Percentiles rank a stretch among this genome's conserved stretches.
Evolutionary conservation across 1,140 invertebrate genomes (phyloP).

Genomic region (Drosophila simulans): DNA sequence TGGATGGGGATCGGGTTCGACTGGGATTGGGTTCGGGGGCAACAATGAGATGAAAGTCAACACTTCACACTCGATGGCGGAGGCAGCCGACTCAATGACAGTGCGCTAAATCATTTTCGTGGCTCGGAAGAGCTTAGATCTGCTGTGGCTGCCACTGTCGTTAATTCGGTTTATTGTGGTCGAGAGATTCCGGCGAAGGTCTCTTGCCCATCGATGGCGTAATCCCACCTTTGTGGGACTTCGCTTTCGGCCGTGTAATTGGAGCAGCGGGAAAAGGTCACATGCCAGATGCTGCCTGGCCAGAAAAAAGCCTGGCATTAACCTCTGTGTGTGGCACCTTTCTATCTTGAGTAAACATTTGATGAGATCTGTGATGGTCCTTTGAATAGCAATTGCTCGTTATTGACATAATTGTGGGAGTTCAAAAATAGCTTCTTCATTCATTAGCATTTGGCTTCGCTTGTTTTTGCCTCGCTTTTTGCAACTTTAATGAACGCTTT

Average conservation of each 20-base stretch:
- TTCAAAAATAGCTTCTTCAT: slow-evolving; percentile 26
- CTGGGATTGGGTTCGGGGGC: slow-evolving; percentile 30
- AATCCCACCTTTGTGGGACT: slow-evolving; percentile 50
- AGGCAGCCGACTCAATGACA: slow-evolving; percentile 64
- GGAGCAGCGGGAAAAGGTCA: slow-evolving; percentile 45
- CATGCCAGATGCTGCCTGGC: background rate
- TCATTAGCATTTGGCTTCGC: slow-evolving; percentile 23
- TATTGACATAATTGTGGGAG: slow-evolving; percentile 13
- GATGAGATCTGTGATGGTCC: background rate
- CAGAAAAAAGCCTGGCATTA: background rate
- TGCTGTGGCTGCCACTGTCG: slow-evolving; percentile 61
- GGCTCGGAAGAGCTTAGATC: slow-evolving; percentile 69
- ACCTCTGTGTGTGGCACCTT: too few species aligned
- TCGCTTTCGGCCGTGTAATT: slow-evolving; percentile 44
- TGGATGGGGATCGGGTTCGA: background rate
- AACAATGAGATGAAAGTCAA: slow-evolving; percentile 78
- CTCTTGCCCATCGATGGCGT: slow-evolving; percentile 63
- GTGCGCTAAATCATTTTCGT: slow-evolving; percentile 71
- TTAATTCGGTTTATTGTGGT: slow-evolving; percentile 78
- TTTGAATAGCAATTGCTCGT: background rate
- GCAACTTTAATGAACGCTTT: slow-evolving; percentile 74
- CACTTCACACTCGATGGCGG: slow-evolving; percentile 65
- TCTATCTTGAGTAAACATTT: too few species aligned
- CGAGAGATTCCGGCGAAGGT: slow-evolving; percentile 55
- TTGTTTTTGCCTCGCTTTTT: slow-evolving; percentile 45